Base-by-base conservation (phyloP, 92 coral and sea anemone genomes). In the Porites cylindrica region DNA sequence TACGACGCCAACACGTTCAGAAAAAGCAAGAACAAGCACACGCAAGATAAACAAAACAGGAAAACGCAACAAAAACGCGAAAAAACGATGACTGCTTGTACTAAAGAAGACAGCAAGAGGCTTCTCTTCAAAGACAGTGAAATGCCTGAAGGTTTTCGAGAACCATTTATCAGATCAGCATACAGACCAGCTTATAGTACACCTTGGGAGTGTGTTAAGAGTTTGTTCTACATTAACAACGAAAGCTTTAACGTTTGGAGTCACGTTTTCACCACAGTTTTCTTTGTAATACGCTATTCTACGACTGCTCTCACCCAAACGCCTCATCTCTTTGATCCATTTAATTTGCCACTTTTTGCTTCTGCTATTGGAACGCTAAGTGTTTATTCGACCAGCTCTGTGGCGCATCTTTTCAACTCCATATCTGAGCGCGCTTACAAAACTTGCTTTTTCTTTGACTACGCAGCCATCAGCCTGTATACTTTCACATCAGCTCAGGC, bases 211-310 rank as follows among this genome's bases (percentile, higher is more conserved):
- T 91, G 93, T 70, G 86, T 91, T 21, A 81, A 86, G 62, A 91
- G 93, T 59, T 73, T 86, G 67, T 82, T 91, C 60, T 81, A 80
- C 81, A 60, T 82, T 24, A 61, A 74, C 72, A 91, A 91, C 69
- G 93, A 91, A 67, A 85, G 85, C 69, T 23, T 91, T 29, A 91
- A 91, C 56, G 88, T 91, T 8, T 91, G 93, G 93, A 91, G 88
- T 38, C 93, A 91, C 78, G 18, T 86, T 8, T 63, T 91, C 47
- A 64, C 88, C 29, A 71, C 89, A 10, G 60, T 71, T 43, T 91
- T 69, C 60, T 91, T 91, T 64, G 76, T 82, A 6, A 59, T 76
- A 3, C 88, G 88, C 17, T 86, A 76, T 60, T 79, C 72, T 58
- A 58, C 53, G 65, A 75, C 82, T 19, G 38, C 72, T 6, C 20